Evolutionary conservation across 2,113 vertebrate genomes (phyloP).

Genomic region (Vicugna pacos): DNA sequence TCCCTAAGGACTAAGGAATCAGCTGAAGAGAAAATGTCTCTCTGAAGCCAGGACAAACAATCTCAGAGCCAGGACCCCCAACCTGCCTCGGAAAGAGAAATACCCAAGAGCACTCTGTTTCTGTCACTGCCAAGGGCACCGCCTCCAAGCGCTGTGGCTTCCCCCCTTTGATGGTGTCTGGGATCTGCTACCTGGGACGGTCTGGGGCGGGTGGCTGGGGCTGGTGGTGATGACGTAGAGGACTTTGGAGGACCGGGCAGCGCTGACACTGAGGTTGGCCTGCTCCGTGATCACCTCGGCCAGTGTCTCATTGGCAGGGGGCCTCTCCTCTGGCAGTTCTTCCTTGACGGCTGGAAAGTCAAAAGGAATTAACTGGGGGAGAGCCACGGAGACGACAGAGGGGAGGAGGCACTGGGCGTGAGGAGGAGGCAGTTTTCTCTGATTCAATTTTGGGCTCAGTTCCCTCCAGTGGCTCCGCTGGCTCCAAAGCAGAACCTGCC

Average conservation of each 20-base stretch:
- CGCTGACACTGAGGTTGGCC: conserved; percentile 90
- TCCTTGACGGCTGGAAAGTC: conserved; percentile 89
- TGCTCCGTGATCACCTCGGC: conserved; percentile 90
- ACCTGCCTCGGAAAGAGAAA: neutral
- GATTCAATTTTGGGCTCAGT: neutral
- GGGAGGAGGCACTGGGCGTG: neutral
- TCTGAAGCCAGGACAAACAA: neutral
- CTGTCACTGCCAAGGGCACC: neutral
- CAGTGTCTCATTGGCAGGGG: conserved; percentile 87
- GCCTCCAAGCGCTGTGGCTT: conserved; percentile 36
- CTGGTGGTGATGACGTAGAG: conserved; percentile 97
- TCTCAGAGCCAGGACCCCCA: neutral
- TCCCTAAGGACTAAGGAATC: neutral
- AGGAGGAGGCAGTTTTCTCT: neutral
- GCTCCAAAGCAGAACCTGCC: neutral
- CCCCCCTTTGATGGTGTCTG: neutral
- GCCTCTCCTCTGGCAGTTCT: conserved; percentile 84
- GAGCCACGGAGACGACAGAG: neutral
- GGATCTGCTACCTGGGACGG: conserved; percentile 92
- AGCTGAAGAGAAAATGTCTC: neutral
- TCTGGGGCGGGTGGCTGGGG: conserved; percentile 92
- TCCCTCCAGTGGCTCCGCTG: neutral
- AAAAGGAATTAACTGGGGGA: conserved; percentile 1
- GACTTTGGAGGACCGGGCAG: conserved; percentile 92
- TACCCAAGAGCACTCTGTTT: neutral